Evolutionary conservation across 2,113 vertebrate genomes (phyloP).

Genomic region (Lamprotornis superbus): DNA sequence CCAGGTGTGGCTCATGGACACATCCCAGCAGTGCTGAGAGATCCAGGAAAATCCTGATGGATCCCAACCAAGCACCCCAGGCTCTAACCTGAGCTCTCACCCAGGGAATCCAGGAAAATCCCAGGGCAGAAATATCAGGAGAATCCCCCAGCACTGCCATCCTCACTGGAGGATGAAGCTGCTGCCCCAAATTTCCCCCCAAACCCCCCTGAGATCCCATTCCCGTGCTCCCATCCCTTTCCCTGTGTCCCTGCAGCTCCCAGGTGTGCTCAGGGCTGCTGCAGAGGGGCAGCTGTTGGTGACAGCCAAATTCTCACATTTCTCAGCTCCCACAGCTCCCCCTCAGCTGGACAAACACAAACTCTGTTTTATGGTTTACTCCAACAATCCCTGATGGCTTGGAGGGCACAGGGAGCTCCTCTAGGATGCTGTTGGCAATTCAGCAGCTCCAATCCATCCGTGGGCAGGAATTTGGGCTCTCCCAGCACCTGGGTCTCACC

Average conservation of each 20-base stretch:
- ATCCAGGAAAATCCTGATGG: background rate
- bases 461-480: background rate
- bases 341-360: background rate
- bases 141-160: background rate
- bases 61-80: background rate
- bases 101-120: background rate
- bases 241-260: background rate
- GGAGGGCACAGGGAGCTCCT: background rate
- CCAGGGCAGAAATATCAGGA: background rate
- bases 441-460: background rate
- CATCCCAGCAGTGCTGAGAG: background rate
- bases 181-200: background rate
- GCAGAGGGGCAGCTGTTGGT: background rate
- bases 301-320: background rate
- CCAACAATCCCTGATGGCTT: background rate
- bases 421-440: background rate
- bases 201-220: background rate
- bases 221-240: background rate
- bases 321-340: background rate
- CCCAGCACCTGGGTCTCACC: background rate
- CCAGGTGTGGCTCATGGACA: too few species aligned
- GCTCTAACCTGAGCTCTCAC: background rate
- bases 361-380: background rate
- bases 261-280: background rate
- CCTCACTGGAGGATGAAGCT: background rate